Evolutionary conservation across 2,888 invertebrate genomes (phyloP).

Genomic region (Lepeophtheirus nordmannii): DNA sequence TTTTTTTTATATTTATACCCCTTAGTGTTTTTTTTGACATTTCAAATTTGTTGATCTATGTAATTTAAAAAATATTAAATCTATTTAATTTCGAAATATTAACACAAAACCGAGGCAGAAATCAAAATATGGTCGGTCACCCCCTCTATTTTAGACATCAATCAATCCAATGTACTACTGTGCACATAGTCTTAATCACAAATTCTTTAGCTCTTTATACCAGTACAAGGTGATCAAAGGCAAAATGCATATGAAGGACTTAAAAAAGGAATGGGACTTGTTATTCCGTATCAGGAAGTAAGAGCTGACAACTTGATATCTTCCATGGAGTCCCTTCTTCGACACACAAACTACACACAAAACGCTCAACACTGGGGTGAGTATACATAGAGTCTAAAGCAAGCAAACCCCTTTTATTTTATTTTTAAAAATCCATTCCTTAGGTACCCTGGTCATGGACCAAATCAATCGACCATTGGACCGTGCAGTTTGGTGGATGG

Average conservation of each 20-base stretch:
- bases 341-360: constrained; percentile 16
- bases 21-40: too few species aligned
- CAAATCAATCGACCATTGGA: constrained; percentile 21
- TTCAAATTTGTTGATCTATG: too few species aligned
- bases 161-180: too few species aligned
- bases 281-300: constrained; percentile 23
- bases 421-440: too few species aligned
- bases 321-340: constrained; percentile 20
- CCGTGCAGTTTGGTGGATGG: constrained; percentile 24
- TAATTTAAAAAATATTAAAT: too few species aligned
- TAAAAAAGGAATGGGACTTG: constrained; percentile 22
- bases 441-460: constrained; percentile 6
- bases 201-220: constrained; percentile 23
- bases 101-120: too few species aligned
- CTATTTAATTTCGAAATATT: too few species aligned
- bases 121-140: too few species aligned
- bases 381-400: neutral
- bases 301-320: constrained; percentile 24
- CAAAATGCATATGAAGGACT: constrained; percentile 24
- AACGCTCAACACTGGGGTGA: constrained; percentile 1
- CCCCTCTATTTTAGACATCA: too few species aligned
- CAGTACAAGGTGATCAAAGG: constrained; percentile 26
- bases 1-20: too few species aligned
- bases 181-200: too few species aligned
- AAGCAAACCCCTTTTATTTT: too few species aligned